Percentiles rank a stretch among this genome's conserved stretches.
These are phyloP conservation scores for Stegostoma tigrinum DNA, from an alignment of 2,113 vertebrate genomes.

Conservation along the genomic window DNA sequence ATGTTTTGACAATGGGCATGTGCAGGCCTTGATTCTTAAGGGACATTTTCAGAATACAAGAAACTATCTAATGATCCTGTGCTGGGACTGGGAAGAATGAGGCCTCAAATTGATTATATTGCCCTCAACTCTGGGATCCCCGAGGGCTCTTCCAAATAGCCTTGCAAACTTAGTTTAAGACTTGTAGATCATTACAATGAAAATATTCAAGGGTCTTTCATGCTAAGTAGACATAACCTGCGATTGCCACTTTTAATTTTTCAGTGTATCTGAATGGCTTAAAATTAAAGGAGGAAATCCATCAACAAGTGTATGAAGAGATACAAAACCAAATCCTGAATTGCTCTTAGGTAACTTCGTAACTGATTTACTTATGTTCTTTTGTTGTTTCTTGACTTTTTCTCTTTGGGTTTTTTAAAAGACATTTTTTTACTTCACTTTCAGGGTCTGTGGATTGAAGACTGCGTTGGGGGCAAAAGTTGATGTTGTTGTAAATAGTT, in stretches of 20 bases:
- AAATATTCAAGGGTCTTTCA: background rate
- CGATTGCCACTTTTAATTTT: conserved; percentile 22
- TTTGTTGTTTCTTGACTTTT: background rate
- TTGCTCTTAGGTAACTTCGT: conserved; percentile 60
- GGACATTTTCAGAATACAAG: background rate
- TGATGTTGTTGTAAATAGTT: conserved; percentile 22
- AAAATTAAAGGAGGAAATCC: conserved; percentile 61
- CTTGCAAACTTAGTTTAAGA: background rate
- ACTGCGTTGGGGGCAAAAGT: background rate
- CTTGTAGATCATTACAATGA: too few species aligned
- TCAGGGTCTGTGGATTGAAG: conserved; percentile 40
- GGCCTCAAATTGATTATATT: too few species aligned
- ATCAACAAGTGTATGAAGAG: conserved; percentile 60
- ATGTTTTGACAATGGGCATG: background rate
- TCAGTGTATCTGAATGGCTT: conserved; percentile 61
- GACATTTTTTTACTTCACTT: conserved; percentile 42
- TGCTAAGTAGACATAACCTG: background rate
- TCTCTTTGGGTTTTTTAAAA: background rate
- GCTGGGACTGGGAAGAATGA: too few species aligned
- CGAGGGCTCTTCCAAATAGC: background rate
- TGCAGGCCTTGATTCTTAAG: background rate
- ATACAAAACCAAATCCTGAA: conserved; percentile 69
- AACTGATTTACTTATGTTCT: too few species aligned
- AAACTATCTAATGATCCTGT: too few species aligned
- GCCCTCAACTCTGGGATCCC: background rate